These are phyloP conservation scores for Coluber constrictor DNA, from an alignment of 2,797 vertebrate genomes.

Conservation along the genomic window DNA sequence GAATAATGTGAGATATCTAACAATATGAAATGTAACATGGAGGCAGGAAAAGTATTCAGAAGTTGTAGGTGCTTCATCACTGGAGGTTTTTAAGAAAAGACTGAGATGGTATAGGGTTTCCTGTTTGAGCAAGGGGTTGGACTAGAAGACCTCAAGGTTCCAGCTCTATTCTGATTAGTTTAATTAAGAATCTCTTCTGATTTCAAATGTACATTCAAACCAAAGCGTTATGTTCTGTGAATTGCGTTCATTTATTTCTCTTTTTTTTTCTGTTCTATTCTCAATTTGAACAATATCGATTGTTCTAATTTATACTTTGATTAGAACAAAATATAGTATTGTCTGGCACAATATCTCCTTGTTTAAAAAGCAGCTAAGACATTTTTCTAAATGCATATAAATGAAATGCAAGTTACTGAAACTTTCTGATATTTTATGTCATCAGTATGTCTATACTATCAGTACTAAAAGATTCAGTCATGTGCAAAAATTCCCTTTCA, in stretches of 20 bases:
- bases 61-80: too few relatives aligned
- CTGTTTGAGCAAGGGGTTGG: too few relatives aligned
- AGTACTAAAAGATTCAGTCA: background rate
- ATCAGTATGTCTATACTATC: constrained; percentile 22
- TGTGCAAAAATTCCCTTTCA: background rate
- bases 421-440: constrained; percentile 27
- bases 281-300: background rate
- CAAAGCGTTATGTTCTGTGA: background rate
- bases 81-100: too few relatives aligned
- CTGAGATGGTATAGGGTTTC: too few relatives aligned
- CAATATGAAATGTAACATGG: too few relatives aligned
- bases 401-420: constrained; percentile 25
- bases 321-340: constrained; percentile 8
- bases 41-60: too few relatives aligned
- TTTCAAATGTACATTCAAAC: background rate
- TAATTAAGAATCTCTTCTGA: background rate
- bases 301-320: background rate
- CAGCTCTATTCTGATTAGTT: too few relatives aligned
- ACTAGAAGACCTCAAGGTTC: too few relatives aligned
- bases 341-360: constrained; percentile 2
- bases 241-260: background rate
- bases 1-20: too few relatives aligned
- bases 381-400: constrained; percentile 12
- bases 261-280: background rate
- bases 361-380: background rate